A percentile compares a stretch with the other conserved stretches of the same genome.
phyloP scores from a whole-genome alignment of 2,888 invertebrate species.

The Orthonychiurus folsomi region DNA sequence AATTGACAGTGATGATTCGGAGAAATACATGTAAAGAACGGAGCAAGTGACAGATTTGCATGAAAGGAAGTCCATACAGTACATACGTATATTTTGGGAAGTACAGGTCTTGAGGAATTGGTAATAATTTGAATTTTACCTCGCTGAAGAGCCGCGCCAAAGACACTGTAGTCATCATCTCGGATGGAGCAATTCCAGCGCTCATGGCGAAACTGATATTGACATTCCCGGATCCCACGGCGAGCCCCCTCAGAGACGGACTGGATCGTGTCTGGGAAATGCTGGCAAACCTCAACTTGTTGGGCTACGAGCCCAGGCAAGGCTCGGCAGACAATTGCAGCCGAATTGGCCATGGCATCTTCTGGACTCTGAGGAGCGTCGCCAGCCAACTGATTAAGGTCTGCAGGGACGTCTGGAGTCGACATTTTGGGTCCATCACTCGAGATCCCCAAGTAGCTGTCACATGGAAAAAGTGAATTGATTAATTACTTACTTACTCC shows the following conservation, averaged over 20 bases:
- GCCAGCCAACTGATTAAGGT: slow-evolving; percentile 36
- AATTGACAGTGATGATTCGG: too few relatives aligned
- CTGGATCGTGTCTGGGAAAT: slow-evolving; percentile 49
- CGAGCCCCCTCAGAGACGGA: slow-evolving; percentile 50
- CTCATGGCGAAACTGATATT: slow-evolving; percentile 50
- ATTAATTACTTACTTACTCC: too few relatives aligned
- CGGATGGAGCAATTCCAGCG: slow-evolving; percentile 52
- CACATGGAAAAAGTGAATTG: too few relatives aligned
- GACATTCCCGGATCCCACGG: slow-evolving; percentile 51
- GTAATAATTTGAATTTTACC: too few relatives aligned
- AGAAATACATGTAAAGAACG: too few relatives aligned
- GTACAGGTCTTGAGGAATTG: too few relatives aligned
- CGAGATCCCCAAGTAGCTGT: slow-evolving; percentile 39
- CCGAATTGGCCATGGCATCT: slow-evolving; percentile 33
- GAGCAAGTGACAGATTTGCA: slow-evolving; percentile 1
- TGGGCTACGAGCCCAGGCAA: slow-evolving; percentile 39
- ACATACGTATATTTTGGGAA: too few relatives aligned
- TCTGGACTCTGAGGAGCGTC: slow-evolving; percentile 39
- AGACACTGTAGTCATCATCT: slow-evolving; percentile 45
- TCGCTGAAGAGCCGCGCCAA: slow-evolving; percentile 48
- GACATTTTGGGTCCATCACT: slow-evolving; percentile 31
- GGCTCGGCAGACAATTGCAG: slow-evolving; percentile 33
- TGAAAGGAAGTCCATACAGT: slow-evolving; percentile 8
- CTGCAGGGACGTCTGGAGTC: slow-evolving; percentile 28
- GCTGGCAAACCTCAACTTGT: slow-evolving; percentile 44